Percentiles rank a stretch among this genome's conserved stretches.
phyloP scores from a whole-genome alignment of 2,113 vertebrate species.

The Antechinus flavipes region DNA sequence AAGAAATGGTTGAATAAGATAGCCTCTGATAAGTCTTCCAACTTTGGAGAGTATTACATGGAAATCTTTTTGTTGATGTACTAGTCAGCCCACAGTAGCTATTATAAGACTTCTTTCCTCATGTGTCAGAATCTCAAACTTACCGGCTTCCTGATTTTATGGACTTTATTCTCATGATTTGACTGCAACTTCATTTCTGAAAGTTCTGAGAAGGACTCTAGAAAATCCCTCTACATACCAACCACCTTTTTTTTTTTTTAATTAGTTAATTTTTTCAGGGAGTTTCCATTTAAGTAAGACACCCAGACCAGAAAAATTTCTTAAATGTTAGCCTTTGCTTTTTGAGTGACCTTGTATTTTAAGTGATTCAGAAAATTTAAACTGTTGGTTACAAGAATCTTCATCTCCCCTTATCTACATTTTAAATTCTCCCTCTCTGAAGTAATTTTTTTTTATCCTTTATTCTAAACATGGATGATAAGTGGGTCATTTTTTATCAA shows the following conservation, averaged over 20 bases:
- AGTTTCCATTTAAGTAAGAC: neutral
- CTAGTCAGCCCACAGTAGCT: too few relatives aligned
- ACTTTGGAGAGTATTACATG: too few relatives aligned
- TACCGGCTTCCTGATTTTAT: neutral
- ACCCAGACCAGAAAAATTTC: neutral
- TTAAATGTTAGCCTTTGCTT: too few relatives aligned
- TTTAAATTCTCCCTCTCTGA: neutral
- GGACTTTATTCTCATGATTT: neutral
- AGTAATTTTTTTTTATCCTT: neutral
- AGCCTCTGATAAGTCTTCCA: too few relatives aligned
- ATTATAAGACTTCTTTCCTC: too few relatives aligned
- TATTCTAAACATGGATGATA: neutral
- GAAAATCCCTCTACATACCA: neutral
- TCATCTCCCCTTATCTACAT: neutral
- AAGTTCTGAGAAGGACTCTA: neutral
- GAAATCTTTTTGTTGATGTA: too few relatives aligned
- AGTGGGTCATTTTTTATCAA: neutral
- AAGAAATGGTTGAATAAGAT: too few relatives aligned
- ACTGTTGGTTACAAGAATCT: neutral
- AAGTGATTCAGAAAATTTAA: neutral
- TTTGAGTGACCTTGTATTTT: neutral
- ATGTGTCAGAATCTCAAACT: neutral
- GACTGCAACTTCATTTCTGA: neutral
- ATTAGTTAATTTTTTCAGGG: neutral
- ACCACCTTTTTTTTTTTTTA: too few relatives aligned